Evolutionary conservation across 1,140 invertebrate genomes (phyloP), one percentile per base, ranked within the genome.

Genomic region (Micrasema minimum): DNA sequence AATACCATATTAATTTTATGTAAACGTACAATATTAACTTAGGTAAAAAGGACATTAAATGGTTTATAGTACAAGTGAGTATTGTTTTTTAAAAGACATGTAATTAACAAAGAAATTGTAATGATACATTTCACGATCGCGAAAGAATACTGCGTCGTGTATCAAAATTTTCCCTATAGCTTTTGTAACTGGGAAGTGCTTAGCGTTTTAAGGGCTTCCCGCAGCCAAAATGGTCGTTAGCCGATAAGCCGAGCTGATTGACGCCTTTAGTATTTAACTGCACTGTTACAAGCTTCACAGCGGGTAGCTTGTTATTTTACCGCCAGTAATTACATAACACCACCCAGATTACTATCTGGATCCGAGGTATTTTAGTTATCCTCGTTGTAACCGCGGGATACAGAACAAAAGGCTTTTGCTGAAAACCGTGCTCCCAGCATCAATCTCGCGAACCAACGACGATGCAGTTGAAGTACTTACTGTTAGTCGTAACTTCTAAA

Each of bases 231-330:
- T 26, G 31, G 53, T 51, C 57, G 68, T 64, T 64, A 53, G 35
- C 68, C 57, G 68, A 70, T 70, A 70, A 70, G 68, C 68, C 38
- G 61, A 9, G 38, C 38, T 61, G 66, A 68, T 68, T 59, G 67
- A 61, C 67, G 67, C 67, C 67, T 37, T 18, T 18, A 57, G 66
- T 55, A 55, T 68, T 31, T 50, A 61, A 61, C 57, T 69, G 66
- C 66, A 69, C 66, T 67, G 55, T 67, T 55, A 67, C 50, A 43
- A 67, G 22, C 16, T 38, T 37, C 23, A 31, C 65, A 20, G 22
- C 22, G 66, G 66, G 66, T 20, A 59, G 14, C 18, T 41, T 51
- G 43, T 68, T 68, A 68, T 68, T 68, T 68, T 23, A 46, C 18
- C 37, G 46, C 23, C 10, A 41, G 67, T 69, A 69, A 69, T 69